A percentile compares a stretch with the other conserved stretches of the same genome.
Evolutionary conservation across 2,888 invertebrate species (phyloP).

Genomic region (Parelbella ahira): DNA sequence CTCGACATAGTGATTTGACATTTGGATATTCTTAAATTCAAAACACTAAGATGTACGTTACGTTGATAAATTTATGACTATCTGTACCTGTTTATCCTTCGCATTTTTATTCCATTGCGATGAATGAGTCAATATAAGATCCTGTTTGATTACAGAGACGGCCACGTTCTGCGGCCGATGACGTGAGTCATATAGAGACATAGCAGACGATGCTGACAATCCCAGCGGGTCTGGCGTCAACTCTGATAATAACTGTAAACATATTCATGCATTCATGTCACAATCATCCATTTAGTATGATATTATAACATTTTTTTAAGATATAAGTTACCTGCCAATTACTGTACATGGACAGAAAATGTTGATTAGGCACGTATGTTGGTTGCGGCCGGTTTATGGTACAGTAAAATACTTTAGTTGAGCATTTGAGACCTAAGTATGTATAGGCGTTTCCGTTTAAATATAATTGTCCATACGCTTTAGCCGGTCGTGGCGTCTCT

Average conservation of each 20-base stretch:
- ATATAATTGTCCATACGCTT: conserved; percentile 93
- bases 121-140: conserved; percentile 83
- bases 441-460: conserved; percentile 95
- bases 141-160: conserved; percentile 81
- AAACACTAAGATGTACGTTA: no score
- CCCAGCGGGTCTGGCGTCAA: conserved; percentile 84
- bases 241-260: conserved; percentile 83
- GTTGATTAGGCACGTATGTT: conserved; percentile 94
- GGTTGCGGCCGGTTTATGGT: conserved; percentile 96
- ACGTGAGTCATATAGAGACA: conserved; percentile 89
- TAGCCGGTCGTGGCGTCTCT: conserved; percentile 93
- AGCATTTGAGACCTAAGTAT: conserved; percentile 93
- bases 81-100: conserved; percentile 64
- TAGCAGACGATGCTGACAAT: conserved; percentile 83
- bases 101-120: conserved; percentile 79
- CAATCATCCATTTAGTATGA: conserved; percentile 29
- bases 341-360: conserved; percentile 97
- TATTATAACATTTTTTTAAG: conserved; percentile 18
- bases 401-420: conserved; percentile 94
- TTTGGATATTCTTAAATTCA: no score
- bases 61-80: no score
- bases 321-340: conserved; percentile 89
- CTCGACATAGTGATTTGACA: no score
- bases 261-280: conserved; percentile 44
- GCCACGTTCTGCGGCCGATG: conserved; percentile 83